Base-by-base conservation (phyloP, 2,113 vertebrate genomes). In the Labeo catla region DNA sequence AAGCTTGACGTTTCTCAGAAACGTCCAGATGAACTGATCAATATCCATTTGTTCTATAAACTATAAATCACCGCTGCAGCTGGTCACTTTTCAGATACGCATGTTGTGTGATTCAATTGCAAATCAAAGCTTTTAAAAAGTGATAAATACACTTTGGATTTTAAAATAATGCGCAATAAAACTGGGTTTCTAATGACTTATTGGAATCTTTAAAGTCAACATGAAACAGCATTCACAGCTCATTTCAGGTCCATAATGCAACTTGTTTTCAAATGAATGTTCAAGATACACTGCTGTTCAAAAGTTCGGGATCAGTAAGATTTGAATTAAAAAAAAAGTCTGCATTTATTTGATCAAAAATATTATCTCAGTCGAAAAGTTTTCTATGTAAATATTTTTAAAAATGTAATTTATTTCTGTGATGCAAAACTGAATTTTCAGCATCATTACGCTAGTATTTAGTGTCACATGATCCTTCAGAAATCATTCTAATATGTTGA, bases 41-140 rank as follows among this genome's bases (percentile, higher is more conserved):
- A 85, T 85, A 78, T 85, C 28, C 21, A 6, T 78, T 83, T 73
- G 52, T 80, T 23, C 15, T 50, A 34, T 50, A 15, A 77, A 50
- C n/a, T 43, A 81, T 76, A 52, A 84, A 84, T 76, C 28, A 49
- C 19, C 45, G 36, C 36, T 21, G 23, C 79, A 77, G 70, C 79
- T 78, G 72, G 50, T 86, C 73, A 49, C 6, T 57, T 83, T 76
- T 49, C 74, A 80, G 50, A 83, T 16, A 34, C 11, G 3, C 50
- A 15, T 68, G 7, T 43, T 43, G 12, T 39, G 72, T 8, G 21
- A 59, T n/a, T 54, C 49, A 16, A 8, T 2, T 43, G 39, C 39
- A 73, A 59, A 50, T 36, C 34, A 76, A 49, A 8, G 50, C 65
- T 39, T 82, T 82, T 28, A 68, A 52, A 13, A 70, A 39, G 28